Conservation (phyloP, 1,140 invertebrate species). For the Condylostylus longicornis region DNA sequence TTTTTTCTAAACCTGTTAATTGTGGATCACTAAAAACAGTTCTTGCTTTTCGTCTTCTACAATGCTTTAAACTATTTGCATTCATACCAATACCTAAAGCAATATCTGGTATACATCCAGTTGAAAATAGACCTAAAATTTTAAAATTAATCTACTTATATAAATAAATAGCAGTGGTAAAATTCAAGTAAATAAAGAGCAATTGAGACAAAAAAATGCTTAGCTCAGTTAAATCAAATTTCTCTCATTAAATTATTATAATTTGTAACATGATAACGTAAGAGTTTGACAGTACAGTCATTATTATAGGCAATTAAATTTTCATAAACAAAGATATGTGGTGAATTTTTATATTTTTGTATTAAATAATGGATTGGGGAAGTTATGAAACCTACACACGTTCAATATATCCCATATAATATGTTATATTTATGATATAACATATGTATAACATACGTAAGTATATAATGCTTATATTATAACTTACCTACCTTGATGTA, state of each 20-base stretch:
- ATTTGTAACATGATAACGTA: conserved; percentile 9
- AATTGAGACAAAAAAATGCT: not conserved
- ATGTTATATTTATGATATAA: not conserved
- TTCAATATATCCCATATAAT: conserved; percentile 6
- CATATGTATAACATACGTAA: too few species aligned
- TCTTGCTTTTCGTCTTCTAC: conserved; percentile 79
- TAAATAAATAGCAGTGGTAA: conserved; percentile 4
- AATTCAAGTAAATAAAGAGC: not conserved
- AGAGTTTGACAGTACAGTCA: too few species aligned
- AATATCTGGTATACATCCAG: conserved; percentile 34
- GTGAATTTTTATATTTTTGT: too few species aligned
- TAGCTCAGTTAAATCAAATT: too few species aligned
- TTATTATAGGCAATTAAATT: too few species aligned
- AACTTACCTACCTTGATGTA: conserved; percentile 42
- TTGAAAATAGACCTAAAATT: too few species aligned
- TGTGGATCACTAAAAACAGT: conserved; percentile 98
- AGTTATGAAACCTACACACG: too few species aligned
- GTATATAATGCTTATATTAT: conserved; percentile 2
- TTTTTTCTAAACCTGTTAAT: conserved; percentile 82
- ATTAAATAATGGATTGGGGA: not conserved
- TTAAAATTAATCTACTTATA: conserved; percentile 45
- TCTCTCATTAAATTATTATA: conserved; percentile 8
- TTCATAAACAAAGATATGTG: too few species aligned
- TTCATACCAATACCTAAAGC: conserved; percentile 40
- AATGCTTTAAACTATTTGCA: conserved; percentile 66